Base-by-base conservation (phyloP, 2,888 invertebrate genomes). In the Alsophila aescularia region DNA sequence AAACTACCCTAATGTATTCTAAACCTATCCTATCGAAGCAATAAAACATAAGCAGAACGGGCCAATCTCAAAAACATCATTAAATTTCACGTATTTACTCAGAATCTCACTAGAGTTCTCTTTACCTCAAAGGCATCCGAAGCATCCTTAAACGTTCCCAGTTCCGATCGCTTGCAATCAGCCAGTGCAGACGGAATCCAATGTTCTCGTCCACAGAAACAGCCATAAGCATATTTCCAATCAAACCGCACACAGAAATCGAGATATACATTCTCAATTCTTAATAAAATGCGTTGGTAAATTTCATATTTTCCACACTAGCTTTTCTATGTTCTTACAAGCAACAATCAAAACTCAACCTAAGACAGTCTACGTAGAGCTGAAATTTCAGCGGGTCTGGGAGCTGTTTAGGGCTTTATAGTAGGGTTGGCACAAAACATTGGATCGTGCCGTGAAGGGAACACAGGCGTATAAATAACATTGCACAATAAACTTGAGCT, bases 201-300 rank as follows among this genome's bases (percentile, higher is more conserved):
- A 84, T 81, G 70, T 79, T 68, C 67, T 59, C 70, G 64, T 56
- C 67, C 68, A 68, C 66, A 67, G 75, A 77, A 80, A 81, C 82
- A 75, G 68, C 77, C 72, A 79, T 84, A 87, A 87, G 83, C 87
- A 87, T 88, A 87, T 85, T 88, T 81, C 83, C 87, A 88, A 90
- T 89, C 89, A 86, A 85, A 87, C 85, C 79, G 66, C 81, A 81
- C 76, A 76, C 72, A 79, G 69, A 74, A 79, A 81, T 75, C 76
- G 77, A 81, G 79, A 80, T 78, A 78, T 76, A 83, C 78, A 78
- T 81, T 79, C 79, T 73, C 74, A 68, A 77, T 84, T 84, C 89
- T 83, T 86, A 88, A 87, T 86, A 88, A 88, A 89, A 90, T 85
- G 87, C 86, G 82, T 86, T 81, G 81, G 80, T 84, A 76, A 83